Conservation (phyloP, 1,140 invertebrate genomes). For the Bicyclus anynana region DNA sequence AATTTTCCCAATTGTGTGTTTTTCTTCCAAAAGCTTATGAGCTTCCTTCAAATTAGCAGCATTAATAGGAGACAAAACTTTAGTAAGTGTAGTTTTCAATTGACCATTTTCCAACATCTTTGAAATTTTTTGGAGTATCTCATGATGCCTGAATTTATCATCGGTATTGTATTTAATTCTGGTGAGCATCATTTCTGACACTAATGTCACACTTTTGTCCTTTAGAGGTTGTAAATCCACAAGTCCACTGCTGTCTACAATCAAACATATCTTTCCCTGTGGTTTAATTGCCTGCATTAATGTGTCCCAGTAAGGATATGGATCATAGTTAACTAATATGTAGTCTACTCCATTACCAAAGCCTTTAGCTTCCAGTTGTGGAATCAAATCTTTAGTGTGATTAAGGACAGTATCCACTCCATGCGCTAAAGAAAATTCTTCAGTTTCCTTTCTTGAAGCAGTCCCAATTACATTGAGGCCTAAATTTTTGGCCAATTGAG, state of each 20-base stretch:
- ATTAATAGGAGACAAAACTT: constrained; percentile 57
- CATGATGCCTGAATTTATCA: constrained; percentile 49
- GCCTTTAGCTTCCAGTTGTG: constrained; percentile 46
- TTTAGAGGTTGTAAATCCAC: constrained; percentile 57
- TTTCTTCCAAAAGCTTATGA: constrained; percentile 50
- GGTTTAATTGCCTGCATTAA: constrained; percentile 58
- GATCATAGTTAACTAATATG: constrained; percentile 63
- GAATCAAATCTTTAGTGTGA: constrained; percentile 50
- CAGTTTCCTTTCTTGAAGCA: constrained; percentile 52
- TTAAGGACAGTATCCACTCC: constrained; percentile 54
- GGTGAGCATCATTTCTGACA: constrained; percentile 62
- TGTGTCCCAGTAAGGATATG: constrained; percentile 61
- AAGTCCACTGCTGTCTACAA: constrained; percentile 57
- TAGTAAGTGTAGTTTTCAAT: constrained; percentile 50
- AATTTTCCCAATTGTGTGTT: constrained; percentile 51
- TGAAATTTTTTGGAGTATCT: constrained; percentile 53
- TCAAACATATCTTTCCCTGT: constrained; percentile 59
- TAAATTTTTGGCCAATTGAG: constrained; percentile 52
- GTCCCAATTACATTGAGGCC: constrained; percentile 63
- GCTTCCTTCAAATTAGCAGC: constrained; percentile 52
- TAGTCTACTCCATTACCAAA: constrained; percentile 51
- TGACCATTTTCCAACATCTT: constrained; percentile 50
- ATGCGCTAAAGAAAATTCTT: constrained; percentile 41
- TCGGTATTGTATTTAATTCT: constrained; percentile 61
- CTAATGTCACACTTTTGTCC: constrained; percentile 62